Base-by-base conservation (phyloP, 2,797 vertebrate genomes). In the Xenopus petersii region DNA sequence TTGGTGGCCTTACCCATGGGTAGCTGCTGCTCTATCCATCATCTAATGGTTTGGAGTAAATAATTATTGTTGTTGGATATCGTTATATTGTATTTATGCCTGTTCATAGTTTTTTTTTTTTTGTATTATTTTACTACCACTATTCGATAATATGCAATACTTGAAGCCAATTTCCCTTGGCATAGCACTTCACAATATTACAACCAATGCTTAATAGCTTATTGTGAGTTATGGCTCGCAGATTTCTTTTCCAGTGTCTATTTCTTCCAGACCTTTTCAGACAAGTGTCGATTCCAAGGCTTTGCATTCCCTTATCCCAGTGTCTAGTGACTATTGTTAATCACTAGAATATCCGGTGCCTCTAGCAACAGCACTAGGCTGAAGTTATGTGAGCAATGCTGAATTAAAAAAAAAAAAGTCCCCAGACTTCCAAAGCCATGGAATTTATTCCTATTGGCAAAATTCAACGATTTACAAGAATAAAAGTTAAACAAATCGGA, bases 381-480 rank as follows among this genome's bases (percentile, higher is more conserved):
- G 17, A 65, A 69, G 76, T 73, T 73, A 70, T 74, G 71, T 59
- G 65, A 73, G 60, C 61, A 59, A 69, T 78, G 42, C 46, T 11
- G 24, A 49, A 51, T 11, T 12, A 15, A 15, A 51, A 51, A 51
- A 51, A 51, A 64, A 64, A 65, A 69, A 42, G 24, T 55, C 64
- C 33, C 36, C 8, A 56, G 75, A 36, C 60, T 58, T 8, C 24
- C 9, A 64, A 10, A 69, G 60, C 75, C 51, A 69, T 64, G 75
- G 63, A 73, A 68, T 73, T 78, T 67, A 70, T 73, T 78, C 73
- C 73, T 78, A 78, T 78, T 78, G 70, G 75, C 65, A 69, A 73
- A 73, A 64, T 70, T 33, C 69, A 59, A 46, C 15, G 61, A 74
- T 74, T 79, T 79, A 79, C 71, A 79, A 74, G 75, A 78, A 70